phyloP scores from a whole-genome alignment of 2,113 vertebrate species.

The Neogale vison region DNA sequence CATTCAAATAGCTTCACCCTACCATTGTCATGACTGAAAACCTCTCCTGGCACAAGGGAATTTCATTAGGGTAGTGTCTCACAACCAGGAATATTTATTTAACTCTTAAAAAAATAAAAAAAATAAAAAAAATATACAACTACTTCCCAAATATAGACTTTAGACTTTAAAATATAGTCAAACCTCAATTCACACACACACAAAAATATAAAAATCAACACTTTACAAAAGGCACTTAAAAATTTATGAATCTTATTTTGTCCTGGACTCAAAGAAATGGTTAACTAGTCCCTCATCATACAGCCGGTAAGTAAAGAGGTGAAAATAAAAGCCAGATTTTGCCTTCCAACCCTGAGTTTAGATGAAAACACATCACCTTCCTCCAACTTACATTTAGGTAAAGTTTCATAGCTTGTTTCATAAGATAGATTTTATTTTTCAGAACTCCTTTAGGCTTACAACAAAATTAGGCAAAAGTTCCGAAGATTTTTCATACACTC shows the following conservation, averaged over 20 bases:
- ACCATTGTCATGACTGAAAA: not conserved
- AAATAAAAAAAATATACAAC: not conserved
- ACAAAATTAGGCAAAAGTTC: not conserved
- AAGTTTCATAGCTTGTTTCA: not conserved
- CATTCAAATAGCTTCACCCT: slow-evolving; percentile 23
- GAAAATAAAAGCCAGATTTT: not conserved
- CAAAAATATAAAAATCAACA: not conserved
- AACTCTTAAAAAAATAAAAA: not conserved
- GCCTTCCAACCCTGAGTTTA: not conserved
- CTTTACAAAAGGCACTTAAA: not conserved
- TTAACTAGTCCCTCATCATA: not conserved
- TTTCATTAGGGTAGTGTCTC: not conserved
- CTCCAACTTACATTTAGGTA: not conserved
- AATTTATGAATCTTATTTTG: not conserved
- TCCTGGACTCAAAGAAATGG: not conserved
- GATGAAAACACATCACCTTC: not conserved
- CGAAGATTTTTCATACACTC: not conserved
- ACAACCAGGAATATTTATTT: slow-evolving; percentile 9
- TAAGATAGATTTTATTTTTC: not conserved
- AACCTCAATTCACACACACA: not conserved
- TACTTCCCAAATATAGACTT: not conserved
- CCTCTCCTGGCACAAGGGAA: not conserved
- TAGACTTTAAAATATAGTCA: not conserved
- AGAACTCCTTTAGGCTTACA: not conserved
- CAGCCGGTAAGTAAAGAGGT: not conserved